Evolutionary conservation across 2,888 invertebrate genomes (phyloP).

Genomic region (Strigamia maritima): DNA sequence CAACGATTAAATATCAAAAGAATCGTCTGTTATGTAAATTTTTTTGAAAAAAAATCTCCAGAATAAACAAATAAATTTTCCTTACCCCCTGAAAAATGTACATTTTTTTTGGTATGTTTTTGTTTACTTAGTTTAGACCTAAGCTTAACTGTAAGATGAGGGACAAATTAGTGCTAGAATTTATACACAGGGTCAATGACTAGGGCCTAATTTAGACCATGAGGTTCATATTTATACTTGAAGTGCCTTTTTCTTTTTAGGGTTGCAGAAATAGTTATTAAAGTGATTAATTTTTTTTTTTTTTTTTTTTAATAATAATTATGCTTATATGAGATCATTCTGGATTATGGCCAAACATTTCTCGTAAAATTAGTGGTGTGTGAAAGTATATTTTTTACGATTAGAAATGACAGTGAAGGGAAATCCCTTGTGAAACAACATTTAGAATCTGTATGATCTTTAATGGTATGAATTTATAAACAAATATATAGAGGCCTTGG

Average conservation of each 20-base stretch:
- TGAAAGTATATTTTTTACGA: constrained; percentile 6
- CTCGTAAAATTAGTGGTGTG: constrained; percentile 11
- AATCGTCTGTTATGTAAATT: constrained; percentile 16
- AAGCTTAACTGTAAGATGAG: background rate
- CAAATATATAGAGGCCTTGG: background rate
- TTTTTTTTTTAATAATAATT: constrained; percentile 1
- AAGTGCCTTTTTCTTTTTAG: constrained; percentile 9
- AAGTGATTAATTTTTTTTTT: background rate
- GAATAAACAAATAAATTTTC: background rate
- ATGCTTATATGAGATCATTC: constrained; percentile 4
- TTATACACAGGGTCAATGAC: constrained; percentile 7
- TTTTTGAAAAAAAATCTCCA: background rate
- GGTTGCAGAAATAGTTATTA: constrained; percentile 13
- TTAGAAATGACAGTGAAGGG: background rate
- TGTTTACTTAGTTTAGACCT: background rate
- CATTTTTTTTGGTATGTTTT: background rate
- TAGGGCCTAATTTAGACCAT: constrained; percentile 17
- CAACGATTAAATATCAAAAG: constrained; percentile 21
- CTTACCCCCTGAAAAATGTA: background rate
- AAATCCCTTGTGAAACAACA: background rate
- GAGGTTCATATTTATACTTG: constrained; percentile 22
- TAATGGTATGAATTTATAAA: background rate
- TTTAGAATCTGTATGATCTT: background rate
- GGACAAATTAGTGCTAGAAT: constrained; percentile 1
- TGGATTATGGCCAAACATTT: constrained; percentile 5